A percentile compares a stretch with the other conserved stretches of the same genome.
These are phyloP conservation scores for Botia kubotai DNA, from an alignment of 2,797 vertebrate species.

Conservation along the genomic window DNA sequence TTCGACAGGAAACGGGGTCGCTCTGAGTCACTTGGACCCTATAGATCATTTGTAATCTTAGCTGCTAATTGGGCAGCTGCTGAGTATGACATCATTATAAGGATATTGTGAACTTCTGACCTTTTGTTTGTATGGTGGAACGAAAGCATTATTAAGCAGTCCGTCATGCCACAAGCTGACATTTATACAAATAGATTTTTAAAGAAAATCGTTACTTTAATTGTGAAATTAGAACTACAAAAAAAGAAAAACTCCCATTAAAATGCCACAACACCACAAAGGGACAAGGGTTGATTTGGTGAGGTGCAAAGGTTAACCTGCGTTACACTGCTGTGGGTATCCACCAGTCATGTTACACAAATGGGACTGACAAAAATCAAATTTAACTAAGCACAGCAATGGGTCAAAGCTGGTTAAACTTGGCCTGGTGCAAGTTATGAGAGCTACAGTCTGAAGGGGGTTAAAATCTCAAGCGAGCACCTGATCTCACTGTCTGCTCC, in stretches of 20 bases:
- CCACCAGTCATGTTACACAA: conserved; percentile 62
- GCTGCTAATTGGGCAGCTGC: conserved; percentile 47
- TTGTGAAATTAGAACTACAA: background rate
- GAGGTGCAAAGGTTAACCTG: conserved; percentile 56
- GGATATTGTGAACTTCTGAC: background rate
- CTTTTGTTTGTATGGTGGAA: background rate
- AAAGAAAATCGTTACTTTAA: background rate
- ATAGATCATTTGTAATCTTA: conserved; percentile 21
- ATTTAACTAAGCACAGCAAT: conserved; percentile 53
- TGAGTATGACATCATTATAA: conserved; percentile 40
- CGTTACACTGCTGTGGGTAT: conserved; percentile 61
- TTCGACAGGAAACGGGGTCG: conserved; percentile 44
- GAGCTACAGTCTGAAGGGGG: conserved; percentile 62
- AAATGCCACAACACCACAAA: conserved; percentile 41
- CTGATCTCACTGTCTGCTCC: conserved; percentile 69
- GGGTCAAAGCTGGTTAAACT: conserved; percentile 50
- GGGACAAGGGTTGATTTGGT: conserved; percentile 49
- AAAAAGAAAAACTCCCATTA: conserved; percentile 16
- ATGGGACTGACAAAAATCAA: conserved; percentile 64
- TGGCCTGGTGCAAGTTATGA: conserved; percentile 69
- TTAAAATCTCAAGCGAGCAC: conserved; percentile 70
- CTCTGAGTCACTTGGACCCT: background rate
- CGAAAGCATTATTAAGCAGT: background rate
- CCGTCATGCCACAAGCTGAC: background rate
- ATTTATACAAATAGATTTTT: background rate